phyloP scores from a whole-genome alignment of 1,140 invertebrate genomes.

The Diachasma alloeum region DNA sequence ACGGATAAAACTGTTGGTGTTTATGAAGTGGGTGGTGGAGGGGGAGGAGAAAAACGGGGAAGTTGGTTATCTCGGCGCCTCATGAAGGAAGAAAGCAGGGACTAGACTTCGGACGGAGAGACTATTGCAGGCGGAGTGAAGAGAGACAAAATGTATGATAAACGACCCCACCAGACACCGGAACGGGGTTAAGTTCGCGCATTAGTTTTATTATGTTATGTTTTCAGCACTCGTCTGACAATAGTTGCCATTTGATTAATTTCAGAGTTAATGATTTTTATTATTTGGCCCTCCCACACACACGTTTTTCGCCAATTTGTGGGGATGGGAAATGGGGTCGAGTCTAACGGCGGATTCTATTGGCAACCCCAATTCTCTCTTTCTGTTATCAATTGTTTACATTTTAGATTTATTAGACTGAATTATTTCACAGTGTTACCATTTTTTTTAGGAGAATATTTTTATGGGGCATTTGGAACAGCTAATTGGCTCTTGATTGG shows the following conservation, averaged over 20 bases:
- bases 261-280: neutral
- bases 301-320: neutral
- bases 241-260: neutral
- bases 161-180: neutral
- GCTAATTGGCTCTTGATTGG: too few relatives aligned
- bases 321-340: neutral
- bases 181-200: conserved; percentile 9
- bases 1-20: neutral
- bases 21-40: neutral
- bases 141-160: neutral
- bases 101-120: conserved; percentile 27
- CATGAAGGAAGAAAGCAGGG: conserved; percentile 17
- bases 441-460: neutral
- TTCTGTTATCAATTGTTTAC: neutral
- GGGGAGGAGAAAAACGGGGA: neutral
- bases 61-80: conserved; percentile 26
- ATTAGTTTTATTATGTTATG: neutral
- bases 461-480: neutral
- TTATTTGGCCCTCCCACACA: neutral
- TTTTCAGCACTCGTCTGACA: neutral
- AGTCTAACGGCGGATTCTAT: neutral
- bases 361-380: neutral
- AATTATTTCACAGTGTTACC: neutral
- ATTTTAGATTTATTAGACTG: neutral
- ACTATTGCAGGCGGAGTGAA: neutral